Evolutionary conservation across 2,797 vertebrate genomes (phyloP).

Genomic region (Pagetopsis macropterus): DNA sequence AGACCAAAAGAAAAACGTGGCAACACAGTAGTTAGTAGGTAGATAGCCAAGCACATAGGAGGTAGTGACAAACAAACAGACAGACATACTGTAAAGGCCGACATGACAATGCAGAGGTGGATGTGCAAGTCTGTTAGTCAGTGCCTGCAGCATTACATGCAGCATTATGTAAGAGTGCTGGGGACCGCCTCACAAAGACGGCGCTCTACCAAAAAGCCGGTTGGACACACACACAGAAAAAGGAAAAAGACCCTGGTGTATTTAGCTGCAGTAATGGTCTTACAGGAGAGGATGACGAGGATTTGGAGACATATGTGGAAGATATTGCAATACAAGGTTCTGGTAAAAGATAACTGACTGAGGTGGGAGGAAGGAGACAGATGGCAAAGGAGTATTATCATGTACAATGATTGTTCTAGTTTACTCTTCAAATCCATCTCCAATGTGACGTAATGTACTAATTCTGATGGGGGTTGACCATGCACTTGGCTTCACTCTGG

Average conservation of each 20-base stretch:
- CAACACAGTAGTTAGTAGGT: neutral
- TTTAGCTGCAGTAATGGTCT: conserved; percentile 37
- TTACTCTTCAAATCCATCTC: neutral
- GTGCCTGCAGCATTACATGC: conserved; percentile 65
- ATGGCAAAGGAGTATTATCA: neutral
- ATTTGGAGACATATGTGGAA: conserved; percentile 23
- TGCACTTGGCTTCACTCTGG: neutral
- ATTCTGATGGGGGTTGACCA: neutral
- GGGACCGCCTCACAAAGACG: conserved; percentile 40
- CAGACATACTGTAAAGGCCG: conserved; percentile 9
- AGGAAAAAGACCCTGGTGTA: neutral
- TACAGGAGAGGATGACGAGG: conserved; percentile 38
- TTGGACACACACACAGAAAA: conserved; percentile 31
- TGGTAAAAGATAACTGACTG: conserved; percentile 9
- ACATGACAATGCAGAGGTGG: conserved; percentile 53
- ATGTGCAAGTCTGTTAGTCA: conserved; percentile 52
- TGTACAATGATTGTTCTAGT: neutral
- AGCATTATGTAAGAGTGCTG: conserved; percentile 63
- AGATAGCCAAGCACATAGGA: neutral
- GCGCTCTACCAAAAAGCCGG: conserved; percentile 44
- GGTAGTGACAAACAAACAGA: neutral
- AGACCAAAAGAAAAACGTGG: neutral
- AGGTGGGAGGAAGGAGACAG: conserved; percentile 2
- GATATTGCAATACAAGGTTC: conserved; percentile 5
- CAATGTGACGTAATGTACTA: neutral